These are phyloP conservation scores for Anas capensis DNA, from an alignment of 2,797 vertebrate genomes.

Conservation along the genomic window DNA sequence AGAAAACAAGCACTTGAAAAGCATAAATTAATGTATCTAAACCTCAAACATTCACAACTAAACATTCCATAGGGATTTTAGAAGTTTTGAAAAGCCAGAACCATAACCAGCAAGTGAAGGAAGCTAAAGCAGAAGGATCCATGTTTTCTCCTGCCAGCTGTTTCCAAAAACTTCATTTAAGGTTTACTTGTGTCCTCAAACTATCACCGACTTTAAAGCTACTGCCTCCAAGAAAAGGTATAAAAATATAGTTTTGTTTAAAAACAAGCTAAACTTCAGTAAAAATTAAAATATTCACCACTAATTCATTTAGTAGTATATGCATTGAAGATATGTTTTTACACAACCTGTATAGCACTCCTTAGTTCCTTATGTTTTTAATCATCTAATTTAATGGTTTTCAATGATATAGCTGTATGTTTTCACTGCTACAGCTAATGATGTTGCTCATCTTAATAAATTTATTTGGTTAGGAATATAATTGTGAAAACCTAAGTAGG, in stretches of 20 bases:
- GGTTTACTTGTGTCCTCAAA: not conserved
- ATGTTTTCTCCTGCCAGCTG: not conserved
- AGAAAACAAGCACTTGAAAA: not conserved
- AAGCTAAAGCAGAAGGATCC: not conserved
- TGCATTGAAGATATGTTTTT: not conserved
- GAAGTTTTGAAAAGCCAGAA: not conserved
- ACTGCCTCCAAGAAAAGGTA: not conserved
- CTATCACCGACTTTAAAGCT: not conserved
- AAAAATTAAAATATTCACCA: not conserved
- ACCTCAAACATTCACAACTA: not conserved
- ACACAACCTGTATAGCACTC: not conserved
- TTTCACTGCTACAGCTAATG: not conserved
- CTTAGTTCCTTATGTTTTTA: not conserved
- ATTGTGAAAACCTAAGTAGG: not conserved
- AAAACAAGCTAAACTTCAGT: not conserved
- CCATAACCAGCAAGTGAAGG: not conserved
- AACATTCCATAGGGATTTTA: not conserved
- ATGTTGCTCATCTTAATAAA: not conserved
- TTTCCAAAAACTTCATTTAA: not conserved
- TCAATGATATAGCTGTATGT: not conserved
- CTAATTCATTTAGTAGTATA: not conserved
- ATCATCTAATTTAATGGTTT: not conserved
- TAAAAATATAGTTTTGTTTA: not conserved
- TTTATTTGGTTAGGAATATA: not conserved
- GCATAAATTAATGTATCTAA: not conserved